Percentiles rank a stretch among this genome's conserved stretches.
These are phyloP conservation scores for Microctonus brassicae DNA, from an alignment of 2,888 invertebrate species.

Conservation along the genomic window DNA sequence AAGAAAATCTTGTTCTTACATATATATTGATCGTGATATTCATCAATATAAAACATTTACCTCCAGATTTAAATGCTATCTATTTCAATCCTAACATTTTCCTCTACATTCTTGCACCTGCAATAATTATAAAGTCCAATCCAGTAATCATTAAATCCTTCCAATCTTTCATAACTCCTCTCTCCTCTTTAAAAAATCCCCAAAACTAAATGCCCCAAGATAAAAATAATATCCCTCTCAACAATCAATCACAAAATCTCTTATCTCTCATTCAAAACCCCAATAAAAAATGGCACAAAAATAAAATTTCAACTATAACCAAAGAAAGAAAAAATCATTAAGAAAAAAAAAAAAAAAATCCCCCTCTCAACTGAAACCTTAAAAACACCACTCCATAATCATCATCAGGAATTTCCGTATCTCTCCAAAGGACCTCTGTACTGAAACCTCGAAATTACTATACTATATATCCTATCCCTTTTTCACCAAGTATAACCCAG, in stretches of 20 bases:
- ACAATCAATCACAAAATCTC: too few species aligned
- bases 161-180: too few species aligned
- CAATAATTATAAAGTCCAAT: neutral
- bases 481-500: neutral
- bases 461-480: neutral
- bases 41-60: neutral
- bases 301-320: too few species aligned
- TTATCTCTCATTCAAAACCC: too few species aligned
- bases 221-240: too few species aligned
- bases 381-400: constrained; percentile 18
- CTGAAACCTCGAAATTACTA: constrained; percentile 31
- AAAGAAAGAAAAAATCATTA: neutral
- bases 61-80: neutral
- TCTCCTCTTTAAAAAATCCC: too few species aligned
- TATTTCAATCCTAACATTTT: too few species aligned
- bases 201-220: too few species aligned
- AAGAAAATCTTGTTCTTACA: neutral
- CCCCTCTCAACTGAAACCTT: neutral
- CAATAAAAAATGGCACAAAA: too few species aligned
- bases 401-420: neutral
- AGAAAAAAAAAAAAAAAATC: neutral
- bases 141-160: too few species aligned
- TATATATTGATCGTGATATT: neutral
- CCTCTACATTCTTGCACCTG: neutral
- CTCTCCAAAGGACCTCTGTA: constrained; percentile 9